Evolutionary conservation across 2,888 invertebrate genomes (phyloP), one percentile per base, ranked within the genome.

Genomic region (Pimpla rufipes): DNA sequence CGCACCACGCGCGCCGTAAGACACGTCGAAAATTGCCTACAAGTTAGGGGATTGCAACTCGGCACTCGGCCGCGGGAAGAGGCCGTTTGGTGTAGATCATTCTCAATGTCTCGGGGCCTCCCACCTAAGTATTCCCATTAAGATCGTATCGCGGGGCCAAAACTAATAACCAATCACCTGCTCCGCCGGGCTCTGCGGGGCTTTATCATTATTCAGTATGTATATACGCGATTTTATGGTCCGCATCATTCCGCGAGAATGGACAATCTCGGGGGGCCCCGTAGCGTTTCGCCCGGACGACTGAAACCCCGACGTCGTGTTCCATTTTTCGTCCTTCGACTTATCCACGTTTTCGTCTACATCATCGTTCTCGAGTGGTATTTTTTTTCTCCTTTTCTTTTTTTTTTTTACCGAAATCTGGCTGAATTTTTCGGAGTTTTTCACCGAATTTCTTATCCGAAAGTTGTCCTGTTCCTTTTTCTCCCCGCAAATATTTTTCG

Each of bases 121-220:
- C 92, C 91, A 91, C 90, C 91, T 89, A 91, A 92, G 91, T 91
- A 92, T 91, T 92, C 90, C 91, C 90, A 91, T 91, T 90, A 91
- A 91, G 91, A 91, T 92, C 86, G 85, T 91, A 92, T 92, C 92
- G 87, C 85, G 59, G 78, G 81, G 90, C 91, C 90, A 92, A 92
- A 91, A 92, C 92, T 92, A 91, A 92, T 91, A 92, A 90, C 91
- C 91, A 92, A 92, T 92, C 91, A 90, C 87, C 89, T 86, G 87
- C 85, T 86, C 85, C 87, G 88, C 29, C 88, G 88, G 86, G 88
- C 68, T 79, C 1, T 88, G 89, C 87, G 71, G 87, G 87, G 89
- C 89, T 90, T 92, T 91, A 91, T 91, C 89, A 91, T 92, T 90
- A 83, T 68, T 88, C 89, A 89, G 90, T 89, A 89, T 90, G 89